Conservation (phyloP, 2,113 vertebrate species). For the Nerophis ophidion region DNA sequence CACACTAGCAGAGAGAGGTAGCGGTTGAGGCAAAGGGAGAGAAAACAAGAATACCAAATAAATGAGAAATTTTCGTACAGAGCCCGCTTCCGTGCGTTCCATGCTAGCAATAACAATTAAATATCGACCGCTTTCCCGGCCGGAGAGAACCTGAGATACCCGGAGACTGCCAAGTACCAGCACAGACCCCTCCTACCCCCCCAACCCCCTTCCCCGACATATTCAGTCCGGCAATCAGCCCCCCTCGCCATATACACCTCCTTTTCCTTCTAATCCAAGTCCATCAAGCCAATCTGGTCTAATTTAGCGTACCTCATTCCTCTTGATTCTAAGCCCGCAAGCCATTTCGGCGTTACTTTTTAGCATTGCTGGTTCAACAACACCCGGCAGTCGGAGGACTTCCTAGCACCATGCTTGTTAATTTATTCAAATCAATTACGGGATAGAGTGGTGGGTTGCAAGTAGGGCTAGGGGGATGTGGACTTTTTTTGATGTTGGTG, state of each 20-base stretch:
- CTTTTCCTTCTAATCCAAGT: constrained; percentile 68
- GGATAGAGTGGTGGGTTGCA: constrained; percentile 19
- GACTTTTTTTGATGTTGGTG: no score
- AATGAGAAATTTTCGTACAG: constrained; percentile 86
- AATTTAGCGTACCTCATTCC: constrained; percentile 71
- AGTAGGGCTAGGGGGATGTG: no score
- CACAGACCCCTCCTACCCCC: constrained; percentile 47
- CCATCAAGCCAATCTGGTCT: constrained; percentile 71
- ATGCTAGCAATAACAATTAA: constrained; percentile 91
- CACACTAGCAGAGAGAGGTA: constrained; percentile 38
- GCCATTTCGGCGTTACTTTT: constrained; percentile 63
- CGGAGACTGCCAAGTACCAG: constrained; percentile 81
- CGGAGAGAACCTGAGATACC: constrained; percentile 83
- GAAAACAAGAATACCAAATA: constrained; percentile 85
- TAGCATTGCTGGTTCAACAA: constrained; percentile 55
- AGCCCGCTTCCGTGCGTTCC: constrained; percentile 81
- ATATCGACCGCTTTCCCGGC: constrained; percentile 84
- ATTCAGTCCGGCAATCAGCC: constrained; percentile 48
- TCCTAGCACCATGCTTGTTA: constrained; percentile 58
- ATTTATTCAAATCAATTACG: constrained; percentile 63
- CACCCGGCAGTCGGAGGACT: constrained; percentile 51
- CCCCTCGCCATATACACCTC: constrained; percentile 59
- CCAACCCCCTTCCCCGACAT: constrained; percentile 57
- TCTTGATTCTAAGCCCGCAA: constrained; percentile 62
- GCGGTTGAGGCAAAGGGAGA: constrained; percentile 62